phyloP scores from a whole-genome alignment of 2,888 invertebrate species.

The Macrosiphum euphorbiae region DNA sequence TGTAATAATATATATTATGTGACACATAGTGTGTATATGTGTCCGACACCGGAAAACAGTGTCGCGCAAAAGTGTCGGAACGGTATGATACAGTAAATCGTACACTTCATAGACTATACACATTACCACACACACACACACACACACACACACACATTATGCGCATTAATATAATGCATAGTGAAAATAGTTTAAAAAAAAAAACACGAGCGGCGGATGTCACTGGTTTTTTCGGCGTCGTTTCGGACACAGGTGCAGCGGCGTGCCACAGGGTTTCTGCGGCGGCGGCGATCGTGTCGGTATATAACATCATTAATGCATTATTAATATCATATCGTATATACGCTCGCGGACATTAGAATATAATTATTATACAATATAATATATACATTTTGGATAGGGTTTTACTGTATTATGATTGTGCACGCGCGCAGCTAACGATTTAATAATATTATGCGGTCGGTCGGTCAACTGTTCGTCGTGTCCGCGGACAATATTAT shows the following conservation, averaged over 20 bases:
- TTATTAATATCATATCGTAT: slow-evolving; percentile 41
- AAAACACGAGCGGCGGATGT: slow-evolving; percentile 21
- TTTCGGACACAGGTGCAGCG: slow-evolving; percentile 27
- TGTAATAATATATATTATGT: background rate
- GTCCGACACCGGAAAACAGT: slow-evolving; percentile 28
- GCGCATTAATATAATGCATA: background rate
- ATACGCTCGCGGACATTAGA: background rate
- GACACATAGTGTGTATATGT: background rate
- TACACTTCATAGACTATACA: background rate
- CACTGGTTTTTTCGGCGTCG: background rate
- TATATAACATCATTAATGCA: slow-evolving; percentile 30
- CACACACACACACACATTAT: background rate
- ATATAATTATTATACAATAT: slow-evolving; percentile 11
- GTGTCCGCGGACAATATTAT: background rate
- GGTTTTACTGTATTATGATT: slow-evolving; percentile 18
- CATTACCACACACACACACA: background rate
- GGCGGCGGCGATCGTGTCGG: background rate
- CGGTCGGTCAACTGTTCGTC: background rate
- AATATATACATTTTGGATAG: slow-evolving; percentile 14
- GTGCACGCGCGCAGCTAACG: background rate
- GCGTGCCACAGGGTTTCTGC: background rate
- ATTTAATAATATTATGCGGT: slow-evolving; percentile 44
- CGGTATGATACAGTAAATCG: background rate
- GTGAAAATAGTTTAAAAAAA: background rate
- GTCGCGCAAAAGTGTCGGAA: slow-evolving; percentile 22